Evolutionary conservation across 35 echinoderm and acorn worm genomes (phyloP).

Genomic region (Lytechinus pictus): DNA sequence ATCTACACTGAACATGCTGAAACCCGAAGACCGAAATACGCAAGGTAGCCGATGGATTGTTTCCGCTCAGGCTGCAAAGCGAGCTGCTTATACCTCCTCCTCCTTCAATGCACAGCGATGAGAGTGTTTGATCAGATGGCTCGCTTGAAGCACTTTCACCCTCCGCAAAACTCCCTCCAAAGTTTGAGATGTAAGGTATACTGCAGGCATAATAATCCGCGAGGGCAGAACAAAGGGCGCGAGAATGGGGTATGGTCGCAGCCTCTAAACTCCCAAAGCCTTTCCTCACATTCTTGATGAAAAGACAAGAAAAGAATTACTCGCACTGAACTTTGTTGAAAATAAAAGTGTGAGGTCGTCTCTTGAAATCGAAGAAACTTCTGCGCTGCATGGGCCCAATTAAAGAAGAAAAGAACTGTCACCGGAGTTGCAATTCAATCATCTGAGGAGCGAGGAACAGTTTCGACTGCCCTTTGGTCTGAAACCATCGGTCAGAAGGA

Average conservation of each 20-base stretch:
- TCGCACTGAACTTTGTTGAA: not conserved
- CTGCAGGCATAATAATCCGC: not conserved
- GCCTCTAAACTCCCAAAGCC: not conserved
- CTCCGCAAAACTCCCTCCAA: not conserved
- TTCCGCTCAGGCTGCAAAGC: not conserved
- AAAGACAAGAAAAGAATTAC: not conserved
- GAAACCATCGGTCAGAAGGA: not conserved
- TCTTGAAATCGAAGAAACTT: conserved; percentile 6
- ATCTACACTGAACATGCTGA: no score
- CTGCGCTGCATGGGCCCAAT: not conserved
- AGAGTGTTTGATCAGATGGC: not conserved
- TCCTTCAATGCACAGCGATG: not conserved
- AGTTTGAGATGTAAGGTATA: not conserved
- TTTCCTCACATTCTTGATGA: not conserved
- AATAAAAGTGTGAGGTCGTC: not conserved
- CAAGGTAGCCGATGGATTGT: conserved; percentile 11
- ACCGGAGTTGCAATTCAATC: not conserved
- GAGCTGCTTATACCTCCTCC: not conserved
- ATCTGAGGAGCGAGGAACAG: not conserved
- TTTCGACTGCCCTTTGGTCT: not conserved
- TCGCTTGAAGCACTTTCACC: not conserved
- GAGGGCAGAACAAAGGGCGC: not conserved
- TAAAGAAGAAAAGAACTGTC: not conserved
- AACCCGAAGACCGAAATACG: conserved; percentile 1
- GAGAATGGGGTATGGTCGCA: not conserved